A percentile compares a stretch with the other conserved stretches of the same genome.
Evolutionary conservation across 1,140 invertebrate genomes (phyloP).

Genomic region (Mercenaria mercenaria): DNA sequence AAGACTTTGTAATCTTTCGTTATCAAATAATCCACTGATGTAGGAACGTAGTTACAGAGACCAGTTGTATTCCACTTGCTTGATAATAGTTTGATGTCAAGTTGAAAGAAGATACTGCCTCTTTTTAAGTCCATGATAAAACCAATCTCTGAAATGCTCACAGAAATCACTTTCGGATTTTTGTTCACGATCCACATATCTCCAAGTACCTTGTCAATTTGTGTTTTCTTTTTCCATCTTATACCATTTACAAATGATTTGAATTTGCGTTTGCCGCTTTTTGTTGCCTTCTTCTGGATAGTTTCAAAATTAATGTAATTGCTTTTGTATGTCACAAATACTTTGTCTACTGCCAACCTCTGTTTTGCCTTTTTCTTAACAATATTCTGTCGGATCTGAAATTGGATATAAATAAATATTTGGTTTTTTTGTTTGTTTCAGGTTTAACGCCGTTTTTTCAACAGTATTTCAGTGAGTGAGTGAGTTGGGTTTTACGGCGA

Average conservation of each 20-base stretch:
- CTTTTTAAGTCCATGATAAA: slow-evolving; percentile 36
- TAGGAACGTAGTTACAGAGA: slow-evolving; percentile 42
- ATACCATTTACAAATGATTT: slow-evolving; percentile 23
- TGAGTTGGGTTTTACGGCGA: no score
- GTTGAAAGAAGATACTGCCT: slow-evolving; percentile 13
- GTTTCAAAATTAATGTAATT: slow-evolving; percentile 50
- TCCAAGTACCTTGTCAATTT: slow-evolving; percentile 17
- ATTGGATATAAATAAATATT: not conserved
- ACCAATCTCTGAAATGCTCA: slow-evolving; percentile 20
- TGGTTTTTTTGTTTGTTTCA: no score
- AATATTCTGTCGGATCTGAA: slow-evolving; percentile 50
- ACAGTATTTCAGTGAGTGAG: no score
- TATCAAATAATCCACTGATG: not conserved
- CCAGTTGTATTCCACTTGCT: slow-evolving; percentile 24
- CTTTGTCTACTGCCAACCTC: slow-evolving; percentile 36
- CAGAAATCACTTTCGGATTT: slow-evolving; percentile 1
- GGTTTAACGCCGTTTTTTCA: no score
- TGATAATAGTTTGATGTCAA: not conserved
- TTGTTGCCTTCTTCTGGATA: not conserved
- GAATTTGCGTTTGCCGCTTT: slow-evolving; percentile 11
- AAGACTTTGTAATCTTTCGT: slow-evolving; percentile 17
- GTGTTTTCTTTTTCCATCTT: slow-evolving; percentile 33
- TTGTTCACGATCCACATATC: not conserved
- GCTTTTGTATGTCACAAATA: slow-evolving; percentile 43
- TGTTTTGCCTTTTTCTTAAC: slow-evolving; percentile 24